These are phyloP conservation scores for Ectobius pallidus DNA, from an alignment of 2,888 invertebrate genomes.

Conservation along the genomic window DNA sequence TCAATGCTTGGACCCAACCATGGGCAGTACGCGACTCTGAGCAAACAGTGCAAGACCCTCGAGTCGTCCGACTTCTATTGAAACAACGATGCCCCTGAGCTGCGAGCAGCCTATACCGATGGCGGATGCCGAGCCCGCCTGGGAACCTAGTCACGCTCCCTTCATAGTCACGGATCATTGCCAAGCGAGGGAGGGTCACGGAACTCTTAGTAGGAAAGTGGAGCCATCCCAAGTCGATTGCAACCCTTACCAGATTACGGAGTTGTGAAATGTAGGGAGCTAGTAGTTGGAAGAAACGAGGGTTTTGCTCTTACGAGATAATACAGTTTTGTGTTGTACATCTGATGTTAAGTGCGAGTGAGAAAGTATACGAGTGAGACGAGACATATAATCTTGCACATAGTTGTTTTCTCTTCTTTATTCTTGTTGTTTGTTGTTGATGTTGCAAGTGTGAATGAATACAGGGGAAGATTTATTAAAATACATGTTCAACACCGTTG, in stretches of 20 bases:
- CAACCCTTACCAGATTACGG: slow-evolving; percentile 21
- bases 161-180: slow-evolving; percentile 12
- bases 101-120: not conserved
- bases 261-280: slow-evolving; percentile 9
- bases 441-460: not conserved
- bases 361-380: too few species aligned
- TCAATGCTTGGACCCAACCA: slow-evolving; percentile 69
- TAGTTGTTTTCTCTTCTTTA: slow-evolving; percentile 8
- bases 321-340: not conserved
- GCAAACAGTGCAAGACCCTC: slow-evolving; percentile 94
- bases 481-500: too few species aligned
- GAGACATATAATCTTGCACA: not conserved
- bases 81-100: slow-evolving; percentile 54
- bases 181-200: not conserved
- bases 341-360: not conserved
- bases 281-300: slow-evolving; percentile 11
- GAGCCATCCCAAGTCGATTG: not conserved
- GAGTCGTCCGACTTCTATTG: slow-evolving; percentile 95
- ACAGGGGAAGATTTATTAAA: too few species aligned
- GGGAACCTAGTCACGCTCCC: not conserved
- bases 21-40: slow-evolving; percentile 90
- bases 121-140: not conserved
- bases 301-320: slow-evolving; percentile 14
- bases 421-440: slow-evolving; percentile 18
- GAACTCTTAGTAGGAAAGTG: slow-evolving; percentile 13